Conservation (phyloP, 1,140 invertebrate species). For the Macrocentrus cingulum region DNA sequence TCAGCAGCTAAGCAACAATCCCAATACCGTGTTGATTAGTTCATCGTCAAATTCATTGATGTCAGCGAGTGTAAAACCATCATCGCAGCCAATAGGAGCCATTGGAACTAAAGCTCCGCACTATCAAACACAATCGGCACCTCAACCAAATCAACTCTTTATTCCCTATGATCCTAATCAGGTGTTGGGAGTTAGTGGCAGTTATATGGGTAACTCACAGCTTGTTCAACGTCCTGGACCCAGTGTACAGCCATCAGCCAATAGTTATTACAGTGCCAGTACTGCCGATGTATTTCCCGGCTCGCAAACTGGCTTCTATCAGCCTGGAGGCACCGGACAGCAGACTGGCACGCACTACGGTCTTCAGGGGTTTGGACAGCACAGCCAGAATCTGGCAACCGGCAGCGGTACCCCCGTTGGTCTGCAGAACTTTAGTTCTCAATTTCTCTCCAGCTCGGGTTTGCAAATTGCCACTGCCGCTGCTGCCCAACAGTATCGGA, state of each 20-base stretch:
- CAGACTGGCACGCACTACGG: conserved; percentile 59
- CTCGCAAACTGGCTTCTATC: conserved; percentile 60
- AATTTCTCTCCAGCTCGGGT: conserved; percentile 61
- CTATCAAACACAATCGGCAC: conserved; percentile 56
- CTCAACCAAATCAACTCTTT: conserved; percentile 59
- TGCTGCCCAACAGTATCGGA: conserved; percentile 59
- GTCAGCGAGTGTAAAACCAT: conserved; percentile 86
- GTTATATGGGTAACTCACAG: conserved; percentile 65
- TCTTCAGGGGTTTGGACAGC: conserved; percentile 58
- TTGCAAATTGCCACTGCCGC: conserved; percentile 58
- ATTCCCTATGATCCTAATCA: conserved; percentile 61
- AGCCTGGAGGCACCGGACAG: conserved; percentile 57
- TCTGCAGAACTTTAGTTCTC: conserved; percentile 64
- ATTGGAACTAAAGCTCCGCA: conserved; percentile 70
- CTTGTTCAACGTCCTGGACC: conserved; percentile 63
- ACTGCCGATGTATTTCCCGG: conserved; percentile 57
- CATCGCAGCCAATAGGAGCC: conserved; percentile 78
- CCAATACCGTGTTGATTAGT: conserved; percentile 85
- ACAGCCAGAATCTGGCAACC: conserved; percentile 54
- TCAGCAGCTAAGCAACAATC: conserved; percentile 77
- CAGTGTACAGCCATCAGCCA: conserved; percentile 60
- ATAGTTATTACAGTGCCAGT: conserved; percentile 63
- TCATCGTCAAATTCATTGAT: conserved; percentile 85
- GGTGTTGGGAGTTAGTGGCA: conserved; percentile 57
- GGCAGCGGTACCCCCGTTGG: conserved; percentile 60